Evolutionary conservation across 1,140 invertebrate genomes (phyloP), one percentile per base, ranked within the genome.

Genomic region (Lordiphosa mommai): DNA sequence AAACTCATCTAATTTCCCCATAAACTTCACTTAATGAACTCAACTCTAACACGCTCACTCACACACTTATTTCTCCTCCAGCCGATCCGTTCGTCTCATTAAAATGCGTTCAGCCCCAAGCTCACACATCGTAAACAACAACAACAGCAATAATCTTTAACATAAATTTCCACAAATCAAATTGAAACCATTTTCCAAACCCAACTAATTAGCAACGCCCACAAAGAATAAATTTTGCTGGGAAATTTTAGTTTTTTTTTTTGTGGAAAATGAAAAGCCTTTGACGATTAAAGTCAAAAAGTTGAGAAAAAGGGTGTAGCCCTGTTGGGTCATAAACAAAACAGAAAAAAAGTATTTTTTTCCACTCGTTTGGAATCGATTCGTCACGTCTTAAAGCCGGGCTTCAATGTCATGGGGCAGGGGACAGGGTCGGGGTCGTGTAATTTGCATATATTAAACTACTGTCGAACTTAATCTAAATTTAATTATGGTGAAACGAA

Each of bases 391-490:
- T 69, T 64, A 84, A 74, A 61, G 55, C n/a, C 5, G 40, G 40
- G 20, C 76, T 23, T 82, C 76, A 74, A 80, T 79, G 73, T 72
- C 73, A 73, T 73, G 66, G 64, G 64, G 58, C 47, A 67, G 53
- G 12, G 40, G 16, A 37, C 14, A 13, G 14, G 58, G n/a, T 52
- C 23, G 34, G 60, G 38, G 40, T 58, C 53, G 65, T 74, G 67
- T 84, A 84, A 82, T 82, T 82, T 82, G 77, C 76, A 82, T 82
- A 84, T 55, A 84, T 82, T 82, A 82, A 82, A 79, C 76, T 82
- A 82, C 76, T 82, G 76, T 82, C 53, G 51, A 69, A 36, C 58
- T 61, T 82, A 82, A 82, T 82, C 76, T 82, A 82, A 82, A 82
- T 84, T 82, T 82, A 82, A 82, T 82, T 82, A 82, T 84, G 76